Conservation (phyloP, 2,888 invertebrate genomes). For the Tetragnatha montana region DNA sequence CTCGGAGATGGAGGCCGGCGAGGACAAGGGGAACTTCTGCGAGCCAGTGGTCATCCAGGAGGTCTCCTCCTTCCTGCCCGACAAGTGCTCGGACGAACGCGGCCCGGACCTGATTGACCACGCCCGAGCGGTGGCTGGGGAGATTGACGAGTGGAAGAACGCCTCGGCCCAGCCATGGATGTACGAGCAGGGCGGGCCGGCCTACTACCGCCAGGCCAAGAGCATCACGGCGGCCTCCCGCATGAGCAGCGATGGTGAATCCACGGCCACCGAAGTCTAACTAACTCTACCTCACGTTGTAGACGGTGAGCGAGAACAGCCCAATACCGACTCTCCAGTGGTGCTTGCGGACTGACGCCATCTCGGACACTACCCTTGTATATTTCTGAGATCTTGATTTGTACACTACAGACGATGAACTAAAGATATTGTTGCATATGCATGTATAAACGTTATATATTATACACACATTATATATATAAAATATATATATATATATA, state of each 20-base stretch:
- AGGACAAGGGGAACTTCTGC: conserved; percentile 63
- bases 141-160: conserved; percentile 69
- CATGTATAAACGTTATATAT: conserved; percentile 67
- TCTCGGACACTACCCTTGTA: conserved; percentile 47
- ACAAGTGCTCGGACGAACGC: conserved; percentile 64
- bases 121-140: conserved; percentile 64
- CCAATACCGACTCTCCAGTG: conserved; percentile 50
- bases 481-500: conserved; percentile 60
- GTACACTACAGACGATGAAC: conserved; percentile 60
- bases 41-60: conserved; percentile 47
- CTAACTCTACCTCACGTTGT: conserved; percentile 62
- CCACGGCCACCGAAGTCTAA: conserved; percentile 69
- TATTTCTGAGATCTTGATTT: conserved; percentile 66
- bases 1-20: conserved; percentile 68
- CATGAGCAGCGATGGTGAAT: conserved; percentile 65
- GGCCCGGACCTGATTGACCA: conserved; percentile 69
- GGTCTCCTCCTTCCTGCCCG: conserved; percentile 61
- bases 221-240: conserved; percentile 60
- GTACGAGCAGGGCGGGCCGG: conserved; percentile 59
- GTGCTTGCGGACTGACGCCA: conserved; percentile 54
- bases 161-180: conserved; percentile 61
- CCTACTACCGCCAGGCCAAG: conserved; percentile 59
- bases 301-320: conserved; percentile 26
- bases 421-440: conserved; percentile 60
- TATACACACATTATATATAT: conserved; percentile 61